Conservation (phyloP, 2,113 vertebrate genomes). For the Stigmatopora nigra region DNA sequence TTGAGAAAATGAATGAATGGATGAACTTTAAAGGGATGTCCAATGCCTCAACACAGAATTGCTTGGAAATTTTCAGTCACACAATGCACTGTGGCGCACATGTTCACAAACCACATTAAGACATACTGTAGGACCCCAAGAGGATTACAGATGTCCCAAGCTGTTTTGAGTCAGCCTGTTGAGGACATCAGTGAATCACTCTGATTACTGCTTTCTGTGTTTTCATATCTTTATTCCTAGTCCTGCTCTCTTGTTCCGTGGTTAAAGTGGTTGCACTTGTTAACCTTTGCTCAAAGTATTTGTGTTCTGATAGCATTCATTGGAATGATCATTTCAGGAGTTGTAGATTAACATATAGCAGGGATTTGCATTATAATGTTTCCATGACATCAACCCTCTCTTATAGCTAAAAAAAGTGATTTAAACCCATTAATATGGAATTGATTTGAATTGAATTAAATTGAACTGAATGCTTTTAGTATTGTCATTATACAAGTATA, state of each 20-base stretch:
- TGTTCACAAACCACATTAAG: slow-evolving; percentile 2
- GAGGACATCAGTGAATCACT: slow-evolving; percentile 36
- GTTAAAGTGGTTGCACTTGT: slow-evolving; percentile 9
- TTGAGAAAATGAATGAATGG: too few species aligned
- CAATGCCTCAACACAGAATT: too few species aligned
- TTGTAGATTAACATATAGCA: too few species aligned
- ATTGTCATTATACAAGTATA: too few species aligned
- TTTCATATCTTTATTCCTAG: slow-evolving; percentile 6
- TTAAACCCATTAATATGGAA: too few species aligned
- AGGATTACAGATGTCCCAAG: slow-evolving; percentile 10
- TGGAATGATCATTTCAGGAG: too few species aligned
- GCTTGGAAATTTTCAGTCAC: background rate
- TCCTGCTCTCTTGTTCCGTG: slow-evolving; percentile 1
- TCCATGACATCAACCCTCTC: too few species aligned
- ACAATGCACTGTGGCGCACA: background rate
- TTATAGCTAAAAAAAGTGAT: too few species aligned
- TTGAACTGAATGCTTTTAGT: too few species aligned
- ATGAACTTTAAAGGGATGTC: too few species aligned
- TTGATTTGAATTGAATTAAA: too few species aligned
- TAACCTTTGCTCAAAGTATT: background rate
- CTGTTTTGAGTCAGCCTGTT: slow-evolving; percentile 20
- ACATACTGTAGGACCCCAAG: slow-evolving; percentile 1
- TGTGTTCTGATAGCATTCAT: background rate
- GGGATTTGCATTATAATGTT: too few species aligned
- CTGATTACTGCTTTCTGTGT: slow-evolving; percentile 11